Evolutionary conservation across 2,888 invertebrate species (phyloP), one percentile per base, ranked within the genome.

Genomic region (Drosophila colorata): DNA sequence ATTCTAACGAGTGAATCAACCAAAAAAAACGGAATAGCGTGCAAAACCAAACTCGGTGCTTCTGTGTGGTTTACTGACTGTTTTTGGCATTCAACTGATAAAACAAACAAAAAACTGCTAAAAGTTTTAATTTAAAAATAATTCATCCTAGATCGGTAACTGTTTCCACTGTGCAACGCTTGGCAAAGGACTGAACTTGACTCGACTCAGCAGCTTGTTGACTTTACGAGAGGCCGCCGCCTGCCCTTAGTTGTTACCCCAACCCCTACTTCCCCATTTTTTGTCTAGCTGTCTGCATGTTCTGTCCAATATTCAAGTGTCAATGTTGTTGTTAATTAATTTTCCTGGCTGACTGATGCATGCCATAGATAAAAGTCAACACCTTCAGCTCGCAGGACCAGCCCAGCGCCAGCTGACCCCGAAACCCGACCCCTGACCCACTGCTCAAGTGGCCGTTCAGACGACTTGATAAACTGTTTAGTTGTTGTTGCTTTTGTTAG

Each of bases 321-420:
- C 88, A 83, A 88, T 89, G 86, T 86, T 87, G 80, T 78, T 89
- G 86, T 89, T 87, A 89, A 87, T 87, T 87, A 87, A 87, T 89
- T 87, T 86, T 88, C 74, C 86, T 73, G 74, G 60, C 87, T 79
- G 81, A 82, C 76, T 81, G 86, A 74, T 88, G 87, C 88, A 87
- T 86, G 80, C 84, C 78, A 83, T 56, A 78, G 88, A 84, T 84
- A 88, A 83, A 67, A 65, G 66, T 46, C 52, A 70, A 64, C 58
- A 58, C 60, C 63, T 55, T 37, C 60, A 40, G 31, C n/a, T 11
- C 49, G 35, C 25, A 1, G 13, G 43, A 38, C 47, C 49, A 44
- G 33, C 52, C 56, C 18, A 28, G 28, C 28, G 28, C 28, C 28
- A 28, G 9, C 16, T 28, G 11, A 14, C n/a, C 47, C 40, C 20